Evolutionary conservation across 2,888 invertebrate genomes (phyloP).

Genomic region (Criorhina ranunculi): DNA sequence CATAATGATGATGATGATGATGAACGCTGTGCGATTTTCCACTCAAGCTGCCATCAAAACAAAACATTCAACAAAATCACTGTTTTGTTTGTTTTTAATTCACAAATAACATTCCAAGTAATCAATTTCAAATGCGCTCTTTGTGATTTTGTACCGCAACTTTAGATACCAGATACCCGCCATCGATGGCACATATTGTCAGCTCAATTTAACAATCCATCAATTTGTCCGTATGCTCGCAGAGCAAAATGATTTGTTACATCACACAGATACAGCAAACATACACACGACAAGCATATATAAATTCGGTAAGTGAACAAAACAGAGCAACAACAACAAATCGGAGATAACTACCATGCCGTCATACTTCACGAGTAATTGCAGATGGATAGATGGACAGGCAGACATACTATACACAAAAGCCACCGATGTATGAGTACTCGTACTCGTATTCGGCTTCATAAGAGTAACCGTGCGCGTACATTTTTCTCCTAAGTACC

Average conservation of each 20-base stretch:
- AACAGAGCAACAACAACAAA: conserved; percentile 57
- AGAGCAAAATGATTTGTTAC: conserved; percentile 71
- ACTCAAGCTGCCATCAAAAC: conserved; percentile 27
- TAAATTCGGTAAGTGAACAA: conserved; percentile 74
- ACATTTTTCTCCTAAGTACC: conserved; percentile 35
- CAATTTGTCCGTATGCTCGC: conserved; percentile 55
- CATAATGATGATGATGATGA: conserved; percentile 8
- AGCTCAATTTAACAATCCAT: conserved; percentile 74
- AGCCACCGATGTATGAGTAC: conserved; percentile 15
- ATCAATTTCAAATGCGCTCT: conserved; percentile 55
- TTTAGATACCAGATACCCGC: conserved; percentile 5
- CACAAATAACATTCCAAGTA: conserved; percentile 39
- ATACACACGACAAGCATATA: conserved; percentile 2
- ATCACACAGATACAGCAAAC: conserved; percentile 38
- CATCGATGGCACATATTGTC: conserved; percentile 64
- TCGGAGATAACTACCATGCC: conserved; percentile 68
- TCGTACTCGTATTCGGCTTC: conserved; percentile 5
- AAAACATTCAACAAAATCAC: conserved; percentile 15
- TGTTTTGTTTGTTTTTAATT: conserved; percentile 28
- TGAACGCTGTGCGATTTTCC: conserved; percentile 46
- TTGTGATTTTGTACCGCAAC: conserved; percentile 55
- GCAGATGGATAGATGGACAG: conserved; percentile 68
- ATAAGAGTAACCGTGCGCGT: conserved; percentile 11
- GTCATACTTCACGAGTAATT: conserved; percentile 76
- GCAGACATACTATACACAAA: conserved; percentile 27